Evolutionary conservation across 2,113 vertebrate species (phyloP), one percentile per base, ranked within the genome.

Genomic region (Odontesthes bonariensis): DNA sequence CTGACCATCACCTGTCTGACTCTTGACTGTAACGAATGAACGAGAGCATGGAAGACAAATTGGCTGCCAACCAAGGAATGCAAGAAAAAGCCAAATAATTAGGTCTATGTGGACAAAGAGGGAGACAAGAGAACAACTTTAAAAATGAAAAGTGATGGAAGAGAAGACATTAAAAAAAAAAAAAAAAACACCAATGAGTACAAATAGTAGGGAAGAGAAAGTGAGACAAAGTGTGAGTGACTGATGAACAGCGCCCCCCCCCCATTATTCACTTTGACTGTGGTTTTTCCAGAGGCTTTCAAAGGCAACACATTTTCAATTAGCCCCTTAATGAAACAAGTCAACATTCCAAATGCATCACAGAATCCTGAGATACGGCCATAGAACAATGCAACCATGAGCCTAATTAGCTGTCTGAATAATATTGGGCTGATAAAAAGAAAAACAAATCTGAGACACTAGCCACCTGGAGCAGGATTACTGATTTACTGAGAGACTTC

Each of bases 271-370:
- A 60, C 73, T 38, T 23, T 38, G 22, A 60, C 42, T 59, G 2
- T 52, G 51, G 38, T 35, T 78, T 77, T 46, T 75, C 63, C 16
- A 75, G 46, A 86, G 68, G 47, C 57, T 73, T 73, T 79, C 57
- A 66, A 84, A 82, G 77, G 70, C 16, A 14, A 62, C 67, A 10
- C 17, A 75, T 86, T 81, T 79, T 76, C 86, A 86, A 91, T 88
- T 84, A 86, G 74, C 64, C 73, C 51, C 64, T 62, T 59, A 83
- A 84, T 69, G 64, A 88, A 87, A 86, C 49, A 49, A 51, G 73
- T 19, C 35, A 27, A 66, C 65, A 10, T 82, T 82, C 71, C 57
- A 53, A 69, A 78, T 51, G 57, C 40, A 56, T 77, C 72, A 22
- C 69, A 71, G 23, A 69, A 64, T 52, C 81, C 63, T 58, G 58